Evolutionary conservation across 1,140 invertebrate species (phyloP).

Genomic region (Geopemphigus sp.): DNA sequence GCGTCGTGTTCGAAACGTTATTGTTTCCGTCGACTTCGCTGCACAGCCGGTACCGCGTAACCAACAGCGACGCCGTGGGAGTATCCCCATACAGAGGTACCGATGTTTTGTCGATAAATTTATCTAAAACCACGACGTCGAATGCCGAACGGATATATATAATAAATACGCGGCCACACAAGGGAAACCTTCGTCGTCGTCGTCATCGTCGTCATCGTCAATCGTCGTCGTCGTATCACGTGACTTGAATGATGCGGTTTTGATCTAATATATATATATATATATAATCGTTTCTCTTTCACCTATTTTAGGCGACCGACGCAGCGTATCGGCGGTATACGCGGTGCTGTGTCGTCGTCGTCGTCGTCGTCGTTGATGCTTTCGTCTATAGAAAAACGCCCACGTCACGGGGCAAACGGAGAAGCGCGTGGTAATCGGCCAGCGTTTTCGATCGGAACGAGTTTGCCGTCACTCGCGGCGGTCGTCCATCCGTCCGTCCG

Average conservation of each 20-base stretch:
- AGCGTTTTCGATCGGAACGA: background rate
- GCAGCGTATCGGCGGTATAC: no score
- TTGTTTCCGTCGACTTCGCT: no score
- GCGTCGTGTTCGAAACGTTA: background rate
- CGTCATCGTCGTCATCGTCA: background rate
- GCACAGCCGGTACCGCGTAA: no score
- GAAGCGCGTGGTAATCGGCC: no score
- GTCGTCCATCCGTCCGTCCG: no score
- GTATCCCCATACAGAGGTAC: no score
- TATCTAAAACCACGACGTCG: background rate
- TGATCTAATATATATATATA: background rate
- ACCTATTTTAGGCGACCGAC: background rate
- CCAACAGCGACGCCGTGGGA: no score
- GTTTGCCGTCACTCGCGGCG: background rate
- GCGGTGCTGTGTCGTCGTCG: background rate
- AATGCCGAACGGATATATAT: background rate
- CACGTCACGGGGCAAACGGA: background rate
- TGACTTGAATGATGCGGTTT: slow-evolving; percentile 15
- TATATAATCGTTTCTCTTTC: slow-evolving; percentile 17
- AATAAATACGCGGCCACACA: background rate
- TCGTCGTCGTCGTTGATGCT: background rate
- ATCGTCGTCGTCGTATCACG: background rate
- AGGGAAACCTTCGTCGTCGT: background rate
- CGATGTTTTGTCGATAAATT: background rate
- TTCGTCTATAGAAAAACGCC: background rate